phyloP scores from a whole-genome alignment of 1,140 invertebrate species.

The Yoshiicerus persimilis region DNA sequence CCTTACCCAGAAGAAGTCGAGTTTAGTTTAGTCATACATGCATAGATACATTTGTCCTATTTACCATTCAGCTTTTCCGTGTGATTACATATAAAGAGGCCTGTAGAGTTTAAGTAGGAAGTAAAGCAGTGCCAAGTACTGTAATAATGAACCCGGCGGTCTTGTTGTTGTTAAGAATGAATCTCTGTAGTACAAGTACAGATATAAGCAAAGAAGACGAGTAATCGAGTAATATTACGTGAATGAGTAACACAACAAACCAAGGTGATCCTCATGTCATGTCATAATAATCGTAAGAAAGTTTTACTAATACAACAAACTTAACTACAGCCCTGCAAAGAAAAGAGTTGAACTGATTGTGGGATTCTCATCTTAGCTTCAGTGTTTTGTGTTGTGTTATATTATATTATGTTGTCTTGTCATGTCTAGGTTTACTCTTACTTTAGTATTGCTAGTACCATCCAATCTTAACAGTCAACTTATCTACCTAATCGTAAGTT shows the following conservation, averaged over 20 bases:
- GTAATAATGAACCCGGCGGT: slow-evolving; percentile 3
- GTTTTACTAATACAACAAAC: not conserved
- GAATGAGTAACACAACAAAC: not conserved
- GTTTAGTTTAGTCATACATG: not conserved
- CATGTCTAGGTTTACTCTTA: not conserved
- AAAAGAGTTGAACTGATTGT: not conserved
- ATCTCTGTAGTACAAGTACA: too few relatives aligned
- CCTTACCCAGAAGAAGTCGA: not conserved
- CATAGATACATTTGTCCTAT: not conserved
- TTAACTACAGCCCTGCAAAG: not conserved
- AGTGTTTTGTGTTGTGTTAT: not conserved
- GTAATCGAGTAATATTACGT: not conserved
- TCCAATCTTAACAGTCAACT: not conserved
- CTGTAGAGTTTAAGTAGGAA: not conserved
- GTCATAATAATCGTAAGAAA: slow-evolving; percentile 26
- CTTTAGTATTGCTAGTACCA: not conserved
- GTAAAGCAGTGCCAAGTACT: slow-evolving; percentile 3
- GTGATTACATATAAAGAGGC: not conserved
- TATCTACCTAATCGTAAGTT: not conserved
- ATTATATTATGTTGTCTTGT: not conserved
- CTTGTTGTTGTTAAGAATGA: not conserved
- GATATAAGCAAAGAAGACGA: not conserved
- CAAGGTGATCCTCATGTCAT: slow-evolving; percentile 21
- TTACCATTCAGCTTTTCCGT: not conserved
- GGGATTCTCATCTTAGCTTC: not conserved